Evolutionary conservation across 2,888 invertebrate genomes (phyloP).

Genomic region (Leptinotarsa juncta): DNA sequence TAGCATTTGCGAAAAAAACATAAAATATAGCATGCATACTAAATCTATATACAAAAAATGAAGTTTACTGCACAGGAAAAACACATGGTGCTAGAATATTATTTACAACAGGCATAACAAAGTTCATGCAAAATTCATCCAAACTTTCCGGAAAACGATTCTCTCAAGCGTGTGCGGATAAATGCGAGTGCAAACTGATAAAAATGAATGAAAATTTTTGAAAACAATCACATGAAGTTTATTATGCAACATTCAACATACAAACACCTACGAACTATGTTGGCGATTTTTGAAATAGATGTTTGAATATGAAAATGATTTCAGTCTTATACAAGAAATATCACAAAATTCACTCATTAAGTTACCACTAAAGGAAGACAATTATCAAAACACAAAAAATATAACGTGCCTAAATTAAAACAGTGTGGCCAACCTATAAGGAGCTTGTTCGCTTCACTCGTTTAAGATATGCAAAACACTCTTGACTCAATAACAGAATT

Average conservation of each 20-base stretch:
- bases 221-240: conserved; percentile 37
- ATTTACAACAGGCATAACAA: conserved; percentile 45
- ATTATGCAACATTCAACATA: conserved; percentile 34
- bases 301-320: conserved; percentile 39
- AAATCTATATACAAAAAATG: conserved; percentile 36
- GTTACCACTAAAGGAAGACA: conserved; percentile 43
- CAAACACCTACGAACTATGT: conserved; percentile 36
- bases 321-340: conserved; percentile 52
- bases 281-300: conserved; percentile 33
- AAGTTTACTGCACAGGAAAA: conserved; percentile 35
- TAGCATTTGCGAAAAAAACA: conserved; percentile 28
- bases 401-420: conserved; percentile 29
- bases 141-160: not conserved
- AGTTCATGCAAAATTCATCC: conserved; percentile 41
- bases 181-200: conserved; percentile 4
- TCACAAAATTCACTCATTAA: conserved; percentile 51
- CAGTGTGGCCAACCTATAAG: conserved; percentile 16
- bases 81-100: conserved; percentile 43
- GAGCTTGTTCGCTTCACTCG: conserved; percentile 27
- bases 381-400: conserved; percentile 35
- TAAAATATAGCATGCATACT: conserved; percentile 44
- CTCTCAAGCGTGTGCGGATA: not conserved
- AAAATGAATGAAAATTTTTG: not conserved
- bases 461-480: not conserved
- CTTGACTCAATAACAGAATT: not conserved